phyloP scores from a whole-genome alignment of 1,140 invertebrate species.

The Penaeus vannamei region DNA sequence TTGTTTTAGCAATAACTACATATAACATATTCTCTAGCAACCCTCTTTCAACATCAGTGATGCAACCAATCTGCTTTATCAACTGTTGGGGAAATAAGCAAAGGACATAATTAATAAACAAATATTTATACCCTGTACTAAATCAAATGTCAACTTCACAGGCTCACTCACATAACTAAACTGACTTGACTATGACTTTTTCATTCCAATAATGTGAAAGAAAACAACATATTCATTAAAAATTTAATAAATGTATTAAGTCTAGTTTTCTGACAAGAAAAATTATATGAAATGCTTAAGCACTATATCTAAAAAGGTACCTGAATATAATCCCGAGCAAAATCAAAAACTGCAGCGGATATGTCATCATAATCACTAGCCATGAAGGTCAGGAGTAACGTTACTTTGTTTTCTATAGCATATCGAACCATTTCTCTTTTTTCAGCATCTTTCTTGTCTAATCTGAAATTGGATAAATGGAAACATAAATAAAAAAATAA shows the following conservation, averaged over 20 bases:
- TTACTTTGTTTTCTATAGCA: conserved; percentile 74
- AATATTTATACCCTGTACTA: conserved; percentile 56
- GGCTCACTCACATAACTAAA: too few relatives aligned
- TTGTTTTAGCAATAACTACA: conserved; percentile 75
- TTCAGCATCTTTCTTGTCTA: conserved; percentile 69
- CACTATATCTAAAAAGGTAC: conserved; percentile 64
- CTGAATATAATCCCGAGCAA: conserved; percentile 76
- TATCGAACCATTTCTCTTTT: conserved; percentile 70
- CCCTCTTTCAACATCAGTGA: conserved; percentile 67
- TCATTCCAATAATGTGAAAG: too few relatives aligned
- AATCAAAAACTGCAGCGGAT: conserved; percentile 74
- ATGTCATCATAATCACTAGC: conserved; percentile 76
- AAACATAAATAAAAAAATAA: too few relatives aligned
- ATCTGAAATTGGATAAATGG: conserved; percentile 26
- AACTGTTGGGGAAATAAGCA: conserved; percentile 69
- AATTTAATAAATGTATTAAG: neutral
- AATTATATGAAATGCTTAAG: neutral
- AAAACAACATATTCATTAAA: too few relatives aligned
- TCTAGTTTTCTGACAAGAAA: neutral
- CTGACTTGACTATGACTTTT: too few relatives aligned
- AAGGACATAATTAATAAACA: conserved; percentile 43
- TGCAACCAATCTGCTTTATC: conserved; percentile 68
- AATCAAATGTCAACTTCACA: neutral
- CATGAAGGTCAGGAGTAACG: conserved; percentile 75
- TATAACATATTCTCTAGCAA: conserved; percentile 71